Conservation (phyloP, 2,888 invertebrate species). For the Lepidonotus clava region DNA sequence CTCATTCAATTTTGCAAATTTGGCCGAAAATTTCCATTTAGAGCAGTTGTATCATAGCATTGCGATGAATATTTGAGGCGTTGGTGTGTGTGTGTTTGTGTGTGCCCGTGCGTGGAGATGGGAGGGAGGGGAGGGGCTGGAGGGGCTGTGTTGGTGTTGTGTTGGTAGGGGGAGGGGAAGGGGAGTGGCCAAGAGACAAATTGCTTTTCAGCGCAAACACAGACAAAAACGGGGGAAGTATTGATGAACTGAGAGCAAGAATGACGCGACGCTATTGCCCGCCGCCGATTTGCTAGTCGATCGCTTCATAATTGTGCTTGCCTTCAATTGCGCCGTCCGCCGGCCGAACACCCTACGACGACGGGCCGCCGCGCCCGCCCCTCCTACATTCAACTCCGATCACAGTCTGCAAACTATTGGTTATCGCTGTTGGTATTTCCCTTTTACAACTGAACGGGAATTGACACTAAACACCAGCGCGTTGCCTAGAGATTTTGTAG, state of each 20-base stretch:
- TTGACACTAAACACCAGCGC: too few relatives aligned
- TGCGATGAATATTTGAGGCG: constrained; percentile 39
- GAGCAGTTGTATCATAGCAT: constrained; percentile 33
- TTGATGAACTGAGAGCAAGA: constrained; percentile 15
- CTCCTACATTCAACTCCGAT: too few relatives aligned
- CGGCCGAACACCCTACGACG: too few relatives aligned
- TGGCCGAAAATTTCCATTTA: constrained; percentile 32
- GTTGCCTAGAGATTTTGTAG: too few relatives aligned
- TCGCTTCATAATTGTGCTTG: constrained; percentile 34
- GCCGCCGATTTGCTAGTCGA: constrained; percentile 15
- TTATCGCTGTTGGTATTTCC: too few relatives aligned
- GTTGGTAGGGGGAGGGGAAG: neutral
- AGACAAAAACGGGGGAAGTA: neutral
- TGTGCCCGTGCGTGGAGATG: neutral
- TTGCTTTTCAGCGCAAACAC: constrained; percentile 22
- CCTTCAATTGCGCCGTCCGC: neutral
- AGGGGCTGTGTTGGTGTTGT: neutral
- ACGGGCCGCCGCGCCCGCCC: too few relatives aligned
- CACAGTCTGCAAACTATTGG: too few relatives aligned
- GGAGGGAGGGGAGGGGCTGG: neutral
- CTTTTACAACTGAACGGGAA: too few relatives aligned
- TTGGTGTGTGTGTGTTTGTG: neutral
- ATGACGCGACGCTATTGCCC: neutral
- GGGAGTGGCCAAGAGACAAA: constrained; percentile 2
- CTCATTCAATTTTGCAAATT: constrained; percentile 49